phyloP scores from a whole-genome alignment of 2,797 vertebrate genomes.

The Eulemur coronatus region DNA sequence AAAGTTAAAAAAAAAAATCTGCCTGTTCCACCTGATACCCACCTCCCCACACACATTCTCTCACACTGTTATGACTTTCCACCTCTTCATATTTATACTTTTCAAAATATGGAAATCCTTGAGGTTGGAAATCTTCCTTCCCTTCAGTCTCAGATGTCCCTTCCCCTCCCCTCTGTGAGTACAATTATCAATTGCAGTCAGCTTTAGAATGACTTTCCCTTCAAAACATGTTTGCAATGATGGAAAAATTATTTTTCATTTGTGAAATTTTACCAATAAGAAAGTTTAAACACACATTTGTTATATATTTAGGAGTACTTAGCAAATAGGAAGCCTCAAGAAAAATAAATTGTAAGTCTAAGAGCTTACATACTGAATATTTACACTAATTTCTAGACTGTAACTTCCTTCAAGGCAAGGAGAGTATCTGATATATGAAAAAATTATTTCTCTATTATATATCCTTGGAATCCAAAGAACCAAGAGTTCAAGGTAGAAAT shows the following conservation, averaged over 20 bases:
- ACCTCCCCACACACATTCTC: not conserved
- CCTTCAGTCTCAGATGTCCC: not conserved
- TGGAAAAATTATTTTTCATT: constrained; percentile 1
- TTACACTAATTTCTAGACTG: not conserved
- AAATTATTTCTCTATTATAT: not conserved
- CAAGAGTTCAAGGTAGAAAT: not conserved
- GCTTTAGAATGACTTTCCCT: not conserved
- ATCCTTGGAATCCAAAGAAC: not conserved
- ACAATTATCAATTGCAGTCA: not conserved
- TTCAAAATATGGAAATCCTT: not conserved
- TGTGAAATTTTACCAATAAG: not conserved
- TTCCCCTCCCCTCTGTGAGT: not conserved
- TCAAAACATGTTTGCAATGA: not conserved
- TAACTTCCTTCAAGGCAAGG: not conserved
- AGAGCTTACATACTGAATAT: not conserved
- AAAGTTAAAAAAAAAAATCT: not conserved
- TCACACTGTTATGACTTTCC: not conserved
- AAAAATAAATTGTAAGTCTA: not conserved
- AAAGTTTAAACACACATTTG: not conserved
- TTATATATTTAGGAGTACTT: not conserved
- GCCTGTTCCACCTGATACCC: not conserved
- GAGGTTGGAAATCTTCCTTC: not conserved
- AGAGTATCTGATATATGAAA: not conserved
- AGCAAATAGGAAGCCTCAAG: not conserved
- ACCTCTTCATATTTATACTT: not conserved